phyloP scores from a whole-genome alignment of 2,113 vertebrate species.

The Gnathonemus longibarbis region DNA sequence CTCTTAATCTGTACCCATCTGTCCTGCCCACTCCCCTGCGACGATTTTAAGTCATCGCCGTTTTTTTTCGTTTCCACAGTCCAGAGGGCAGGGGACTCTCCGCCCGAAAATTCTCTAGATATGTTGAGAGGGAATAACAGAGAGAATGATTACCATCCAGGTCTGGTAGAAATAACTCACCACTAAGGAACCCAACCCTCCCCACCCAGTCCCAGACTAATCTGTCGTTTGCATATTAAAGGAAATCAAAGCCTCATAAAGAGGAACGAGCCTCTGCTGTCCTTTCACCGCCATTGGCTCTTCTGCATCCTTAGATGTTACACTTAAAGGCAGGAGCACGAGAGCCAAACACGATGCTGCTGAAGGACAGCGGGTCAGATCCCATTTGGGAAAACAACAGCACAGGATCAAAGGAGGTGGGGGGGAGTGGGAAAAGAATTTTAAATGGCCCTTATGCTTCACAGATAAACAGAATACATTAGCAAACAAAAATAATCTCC shows the following conservation, averaged over 20 bases:
- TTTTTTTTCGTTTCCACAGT: constrained; percentile 24
- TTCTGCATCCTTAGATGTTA: constrained; percentile 44
- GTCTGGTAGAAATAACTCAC: constrained; percentile 39
- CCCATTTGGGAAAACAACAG: background rate
- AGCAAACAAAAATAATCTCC: background rate
- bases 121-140: constrained; percentile 26
- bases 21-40: background rate
- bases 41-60: background rate
- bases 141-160: constrained; percentile 37
- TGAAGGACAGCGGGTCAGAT: background rate
- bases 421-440: constrained; percentile 6
- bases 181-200: constrained; percentile 38
- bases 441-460: background rate
- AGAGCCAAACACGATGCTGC: constrained; percentile 31
- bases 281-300: constrained; percentile 22
- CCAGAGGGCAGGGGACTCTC: constrained; percentile 20
- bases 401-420: background rate
- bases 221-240: constrained; percentile 64
- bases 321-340: constrained; percentile 40
- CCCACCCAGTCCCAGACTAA: constrained; percentile 37
- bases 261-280: constrained; percentile 46
- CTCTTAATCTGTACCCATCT: constrained; percentile 3
- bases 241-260: constrained; percentile 44
- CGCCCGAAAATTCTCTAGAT: background rate
- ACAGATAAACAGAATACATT: constrained; percentile 1